Evolutionary conservation across 2,888 invertebrate genomes (phyloP), one percentile per base, ranked within the genome.

Genomic region (Campopleginae sp.): DNA sequence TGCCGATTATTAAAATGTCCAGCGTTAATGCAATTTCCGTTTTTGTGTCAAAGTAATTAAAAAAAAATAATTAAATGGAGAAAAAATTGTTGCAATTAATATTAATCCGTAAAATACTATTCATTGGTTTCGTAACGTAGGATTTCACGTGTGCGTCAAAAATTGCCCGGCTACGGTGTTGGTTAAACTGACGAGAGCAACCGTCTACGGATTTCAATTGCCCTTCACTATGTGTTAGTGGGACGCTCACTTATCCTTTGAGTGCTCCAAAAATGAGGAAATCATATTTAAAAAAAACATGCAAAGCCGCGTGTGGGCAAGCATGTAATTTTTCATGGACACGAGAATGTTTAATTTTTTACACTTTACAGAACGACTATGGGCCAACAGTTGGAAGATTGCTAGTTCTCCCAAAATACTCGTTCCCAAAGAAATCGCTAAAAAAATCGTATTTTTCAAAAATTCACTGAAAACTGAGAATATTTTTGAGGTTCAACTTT

Each of bases 141-240:
- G 14, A 58, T 58, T 58, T 58, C 14, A 27, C 27, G 12, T 58
- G 14, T 58, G 58, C 58, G 27, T 58, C 58, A 27, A 27, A 10
- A 58, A 27, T 58, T 12, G 14, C 14, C 58, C 27, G 58, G 27
- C 10, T 58, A 58, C 58, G 58, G 27, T 14, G 4, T 14, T 27
- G 58, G 27, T 58, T 1, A 3, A 58, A 58, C 0, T 58, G 58
- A 58, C 27, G 58, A 27, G 27, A 58, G 8, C 58, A 6, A 58
- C 14, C 27, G 27, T 58, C 6, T 58, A 58, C 14, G 27, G 27
- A 58, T 58, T 27, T 58, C 4, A 27, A 58, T 27, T 14, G 23
- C 58, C 58, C 58, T 58, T 58, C 58, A 58, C 58, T 58, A 27
- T n/a, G n/a, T n/a, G n/a, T 27, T 58, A 27, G 58, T 58, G 58